A percentile compares a stretch with the other conserved stretches of the same genome.
Conservation (phyloP, 2,888 invertebrate genomes). For the Amorpha juglandis region DNA sequence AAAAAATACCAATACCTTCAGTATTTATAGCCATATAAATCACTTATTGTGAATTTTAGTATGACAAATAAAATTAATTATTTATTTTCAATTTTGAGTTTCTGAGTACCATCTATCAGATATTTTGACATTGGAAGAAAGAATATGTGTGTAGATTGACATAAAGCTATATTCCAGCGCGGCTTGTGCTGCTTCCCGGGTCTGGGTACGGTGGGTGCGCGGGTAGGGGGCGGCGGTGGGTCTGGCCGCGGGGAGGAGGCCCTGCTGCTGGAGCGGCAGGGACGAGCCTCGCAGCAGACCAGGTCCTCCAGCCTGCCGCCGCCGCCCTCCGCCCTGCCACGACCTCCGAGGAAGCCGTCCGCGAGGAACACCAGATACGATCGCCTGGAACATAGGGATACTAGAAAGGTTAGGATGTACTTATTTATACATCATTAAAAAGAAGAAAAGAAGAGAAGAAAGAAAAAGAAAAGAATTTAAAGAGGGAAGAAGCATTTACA, state of each 20-base stretch:
- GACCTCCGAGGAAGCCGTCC: conserved; percentile 86
- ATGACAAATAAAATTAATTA: no score
- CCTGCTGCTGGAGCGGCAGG: conserved; percentile 90
- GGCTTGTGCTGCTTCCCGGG: conserved; percentile 93
- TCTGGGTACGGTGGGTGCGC: conserved; percentile 70
- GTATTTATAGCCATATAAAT: no score
- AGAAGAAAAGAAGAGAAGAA: no score
- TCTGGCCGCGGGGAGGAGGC: conserved; percentile 87
- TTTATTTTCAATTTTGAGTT: no score
- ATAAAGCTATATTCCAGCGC: conserved; percentile 79
- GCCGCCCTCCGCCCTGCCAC: conserved; percentile 88
- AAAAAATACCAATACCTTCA: no score
- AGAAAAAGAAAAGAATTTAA: no score
- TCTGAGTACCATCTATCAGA: no score
- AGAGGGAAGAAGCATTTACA: no score
- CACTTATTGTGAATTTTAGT: no score
- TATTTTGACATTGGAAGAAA: no score
- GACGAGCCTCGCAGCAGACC: conserved; percentile 90
- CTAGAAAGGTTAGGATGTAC: conserved; percentile 62
- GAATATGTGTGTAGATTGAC: not conserved
- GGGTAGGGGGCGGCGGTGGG: conserved; percentile 66
- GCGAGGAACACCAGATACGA: conserved; percentile 87
- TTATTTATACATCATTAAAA: no score
- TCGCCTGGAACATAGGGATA: conserved; percentile 80
- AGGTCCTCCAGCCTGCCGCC: conserved; percentile 88